These are phyloP conservation scores for Turritopsis dohrnii DNA, from an alignment of 30 jellyfish, hydroid and myxozoan genomes.

Conservation along the genomic window DNA sequence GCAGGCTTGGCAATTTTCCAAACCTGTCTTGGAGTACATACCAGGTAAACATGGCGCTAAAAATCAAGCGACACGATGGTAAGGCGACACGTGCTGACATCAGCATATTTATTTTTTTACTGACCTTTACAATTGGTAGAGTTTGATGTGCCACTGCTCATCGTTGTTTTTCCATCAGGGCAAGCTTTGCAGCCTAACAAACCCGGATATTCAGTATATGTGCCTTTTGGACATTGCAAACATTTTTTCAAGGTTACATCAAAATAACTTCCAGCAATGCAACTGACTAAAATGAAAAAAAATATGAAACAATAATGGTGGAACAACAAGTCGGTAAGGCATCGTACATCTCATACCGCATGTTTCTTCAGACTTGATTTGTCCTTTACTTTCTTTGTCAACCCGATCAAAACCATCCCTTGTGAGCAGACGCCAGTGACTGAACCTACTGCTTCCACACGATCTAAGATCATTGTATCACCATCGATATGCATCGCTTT, in stretches of 20 bases:
- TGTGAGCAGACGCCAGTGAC: slow-evolving; percentile 72
- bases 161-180: slow-evolving; percentile 86
- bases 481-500: slow-evolving; percentile 55
- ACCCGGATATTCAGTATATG: slow-evolving; percentile 84
- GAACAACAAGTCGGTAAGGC: background rate
- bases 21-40: slow-evolving; percentile 67
- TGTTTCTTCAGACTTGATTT: slow-evolving; percentile 25
- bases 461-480: slow-evolving; percentile 56
- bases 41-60: slow-evolving; percentile 93
- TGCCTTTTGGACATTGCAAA: slow-evolving; percentile 83
- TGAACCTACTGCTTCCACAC: slow-evolving; percentile 71
- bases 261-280: slow-evolving; percentile 86
- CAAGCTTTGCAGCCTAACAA: slow-evolving; percentile 85
- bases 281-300: slow-evolving; percentile 50
- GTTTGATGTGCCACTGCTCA: slow-evolving; percentile 66
- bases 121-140: slow-evolving; percentile 79
- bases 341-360: slow-evolving; percentile 43
- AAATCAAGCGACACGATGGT: background rate
- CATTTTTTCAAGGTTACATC: slow-evolving; percentile 42
- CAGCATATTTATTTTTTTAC: too few relatives aligned
- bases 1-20: slow-evolving; percentile 67
- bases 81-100: too few relatives aligned
- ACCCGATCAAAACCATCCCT: slow-evolving; percentile 61
- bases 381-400: slow-evolving; percentile 18
- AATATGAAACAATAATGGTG: background rate